These are phyloP conservation scores for Pseudomyrmex gracilis DNA, from an alignment of 1,140 invertebrate species.

Conservation along the genomic window DNA sequence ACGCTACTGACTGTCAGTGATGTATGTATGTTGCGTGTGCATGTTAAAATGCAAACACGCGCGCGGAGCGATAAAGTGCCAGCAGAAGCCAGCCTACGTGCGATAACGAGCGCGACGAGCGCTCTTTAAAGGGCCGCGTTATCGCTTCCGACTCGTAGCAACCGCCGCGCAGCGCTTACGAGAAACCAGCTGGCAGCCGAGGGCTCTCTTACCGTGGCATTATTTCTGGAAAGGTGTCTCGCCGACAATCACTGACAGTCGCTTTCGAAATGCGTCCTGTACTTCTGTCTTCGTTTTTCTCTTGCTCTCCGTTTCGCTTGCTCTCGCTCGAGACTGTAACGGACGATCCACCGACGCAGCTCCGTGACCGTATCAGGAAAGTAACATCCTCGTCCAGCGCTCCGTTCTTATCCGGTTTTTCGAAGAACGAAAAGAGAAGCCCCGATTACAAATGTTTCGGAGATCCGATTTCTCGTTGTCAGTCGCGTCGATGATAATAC, in stretches of 20 bases:
- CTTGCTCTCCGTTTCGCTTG: background rate
- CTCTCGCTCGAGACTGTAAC: constrained; percentile 1
- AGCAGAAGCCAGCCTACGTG: background rate
- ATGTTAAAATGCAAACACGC: background rate
- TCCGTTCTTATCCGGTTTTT: background rate
- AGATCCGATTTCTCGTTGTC: too few species aligned
- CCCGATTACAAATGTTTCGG: too few species aligned
- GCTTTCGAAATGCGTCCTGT: background rate
- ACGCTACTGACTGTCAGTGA: background rate
- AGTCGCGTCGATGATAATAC: too few species aligned
- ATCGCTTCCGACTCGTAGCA: constrained; percentile 13
- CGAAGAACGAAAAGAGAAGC: too few species aligned
- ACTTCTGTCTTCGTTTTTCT: background rate
- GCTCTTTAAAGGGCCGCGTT: constrained; percentile 42
- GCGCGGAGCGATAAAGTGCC: background rate
- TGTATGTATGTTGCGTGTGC: constrained; percentile 17
- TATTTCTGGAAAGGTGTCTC: constrained; percentile 29
- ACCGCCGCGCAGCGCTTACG: background rate
- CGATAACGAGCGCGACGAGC: background rate
- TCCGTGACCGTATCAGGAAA: background rate
- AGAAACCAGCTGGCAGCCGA: constrained; percentile 24
- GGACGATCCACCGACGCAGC: constrained; percentile 21
- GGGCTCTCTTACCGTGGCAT: constrained; percentile 63
- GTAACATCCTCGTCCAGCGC: background rate
- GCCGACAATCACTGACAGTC: constrained; percentile 11